phyloP scores from a whole-genome alignment of 2,797 vertebrate species.

The Coregonus sp. region DNA sequence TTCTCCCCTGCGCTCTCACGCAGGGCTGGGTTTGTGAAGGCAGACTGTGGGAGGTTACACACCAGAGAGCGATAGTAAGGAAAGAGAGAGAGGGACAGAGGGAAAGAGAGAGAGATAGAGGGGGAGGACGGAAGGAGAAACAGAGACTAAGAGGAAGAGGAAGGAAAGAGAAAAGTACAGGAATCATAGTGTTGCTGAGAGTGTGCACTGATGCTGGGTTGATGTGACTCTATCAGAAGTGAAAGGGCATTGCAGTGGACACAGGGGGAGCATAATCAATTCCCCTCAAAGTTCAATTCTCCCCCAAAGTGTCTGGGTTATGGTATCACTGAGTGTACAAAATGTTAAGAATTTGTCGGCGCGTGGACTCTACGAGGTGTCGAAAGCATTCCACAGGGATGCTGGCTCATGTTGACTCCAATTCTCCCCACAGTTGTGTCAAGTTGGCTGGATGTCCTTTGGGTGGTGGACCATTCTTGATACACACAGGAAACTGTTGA shows the following conservation, averaged over 20 bases:
- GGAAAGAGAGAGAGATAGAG: neutral
- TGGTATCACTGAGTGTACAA: neutral
- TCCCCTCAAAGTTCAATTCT: neutral
- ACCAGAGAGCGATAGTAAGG: neutral
- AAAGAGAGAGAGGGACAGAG: neutral
- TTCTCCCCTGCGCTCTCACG: neutral
- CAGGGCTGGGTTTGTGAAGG: neutral
- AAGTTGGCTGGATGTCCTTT: too few relatives aligned
- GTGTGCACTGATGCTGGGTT: neutral
- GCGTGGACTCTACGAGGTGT: too few relatives aligned
- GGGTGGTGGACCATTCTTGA: too few relatives aligned
- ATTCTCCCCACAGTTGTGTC: too few relatives aligned
- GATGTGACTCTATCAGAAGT: neutral
- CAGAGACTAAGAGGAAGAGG: neutral
- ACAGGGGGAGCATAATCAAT: neutral
- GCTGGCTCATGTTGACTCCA: too few relatives aligned
- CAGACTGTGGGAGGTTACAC: neutral
- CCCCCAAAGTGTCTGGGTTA: neutral
- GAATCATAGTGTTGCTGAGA: neutral
- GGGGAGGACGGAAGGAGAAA: neutral
- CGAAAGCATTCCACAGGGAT: too few relatives aligned
- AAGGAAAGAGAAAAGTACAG: too few relatives aligned
- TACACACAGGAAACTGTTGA: too few relatives aligned
- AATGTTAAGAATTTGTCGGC: too few relatives aligned
- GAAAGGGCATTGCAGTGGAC: neutral